These are phyloP conservation scores for Morone chrysops DNA, from an alignment of 2,113 vertebrate genomes.

Conservation along the genomic window DNA sequence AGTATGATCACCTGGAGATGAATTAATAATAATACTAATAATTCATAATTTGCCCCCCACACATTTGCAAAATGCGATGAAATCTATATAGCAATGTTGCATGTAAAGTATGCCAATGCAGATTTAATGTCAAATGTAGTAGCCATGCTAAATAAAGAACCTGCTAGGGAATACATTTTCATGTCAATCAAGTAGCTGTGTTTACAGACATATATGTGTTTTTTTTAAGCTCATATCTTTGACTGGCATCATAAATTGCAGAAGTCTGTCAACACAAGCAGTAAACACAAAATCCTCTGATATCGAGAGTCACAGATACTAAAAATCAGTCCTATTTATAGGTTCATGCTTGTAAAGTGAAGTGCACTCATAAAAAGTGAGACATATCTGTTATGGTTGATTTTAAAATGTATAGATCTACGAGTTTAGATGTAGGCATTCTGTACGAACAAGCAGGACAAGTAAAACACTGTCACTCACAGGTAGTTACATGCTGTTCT, in stretches of 20 bases:
- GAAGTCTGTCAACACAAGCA: conserved; percentile 1
- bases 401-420: neutral
- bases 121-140: neutral
- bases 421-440: neutral
- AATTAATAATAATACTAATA: neutral
- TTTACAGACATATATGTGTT: neutral
- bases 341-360: neutral
- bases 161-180: neutral
- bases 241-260: neutral
- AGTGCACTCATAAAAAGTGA: neutral
- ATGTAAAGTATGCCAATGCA: neutral
- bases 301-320: neutral
- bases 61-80: neutral
- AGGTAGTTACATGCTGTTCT: conserved; percentile 7
- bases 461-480: conserved; percentile 1
- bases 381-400: neutral
- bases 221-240: neutral
- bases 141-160: neutral
- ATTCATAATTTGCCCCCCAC: neutral
- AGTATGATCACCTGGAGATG: neutral
- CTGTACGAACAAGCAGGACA: conserved; percentile 17
- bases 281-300: neutral
- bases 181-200: neutral
- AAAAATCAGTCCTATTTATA: conserved; percentile 26
- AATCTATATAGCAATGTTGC: neutral